Conservation (phyloP, 2,113 vertebrate species). For the Notothenia rossii region DNA sequence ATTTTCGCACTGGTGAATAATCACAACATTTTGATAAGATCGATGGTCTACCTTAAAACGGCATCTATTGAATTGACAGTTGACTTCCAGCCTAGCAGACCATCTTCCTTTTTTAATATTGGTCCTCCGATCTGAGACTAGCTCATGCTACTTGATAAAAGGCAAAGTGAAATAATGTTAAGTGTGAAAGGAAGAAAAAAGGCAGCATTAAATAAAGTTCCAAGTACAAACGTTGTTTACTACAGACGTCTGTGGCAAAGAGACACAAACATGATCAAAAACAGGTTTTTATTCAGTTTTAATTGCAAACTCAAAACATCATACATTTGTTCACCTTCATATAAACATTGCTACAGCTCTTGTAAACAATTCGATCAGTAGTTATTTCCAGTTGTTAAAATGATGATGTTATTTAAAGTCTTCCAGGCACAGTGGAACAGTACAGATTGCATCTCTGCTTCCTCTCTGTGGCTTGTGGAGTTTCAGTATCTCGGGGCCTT, state of each 20-base stretch:
- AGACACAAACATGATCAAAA: too few relatives aligned
- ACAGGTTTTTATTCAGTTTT: neutral
- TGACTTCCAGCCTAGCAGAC: neutral
- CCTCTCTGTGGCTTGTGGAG: too few relatives aligned
- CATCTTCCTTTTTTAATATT: neutral
- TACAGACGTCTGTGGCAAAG: too few relatives aligned
- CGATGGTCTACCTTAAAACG: neutral
- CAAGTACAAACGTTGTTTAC: neutral
- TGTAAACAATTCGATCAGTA: neutral
- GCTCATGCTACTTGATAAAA: neutral
- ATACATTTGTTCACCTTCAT: neutral
- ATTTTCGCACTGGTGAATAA: neutral
- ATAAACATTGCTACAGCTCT: neutral
- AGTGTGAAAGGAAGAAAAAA: too few relatives aligned
- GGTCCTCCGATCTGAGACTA: neutral
- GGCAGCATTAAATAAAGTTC: neutral
- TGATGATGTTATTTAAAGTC: neutral
- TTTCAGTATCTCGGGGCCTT: too few relatives aligned
- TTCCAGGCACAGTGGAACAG: neutral
- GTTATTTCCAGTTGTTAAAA: neutral
- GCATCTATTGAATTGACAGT: neutral
- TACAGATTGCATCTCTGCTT: neutral
- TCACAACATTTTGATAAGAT: neutral
- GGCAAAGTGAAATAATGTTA: too few relatives aligned
- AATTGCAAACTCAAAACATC: conserved; percentile 3